Base-by-base conservation (phyloP, 2,888 invertebrate species). In the Drosophila buzzatii region DNA sequence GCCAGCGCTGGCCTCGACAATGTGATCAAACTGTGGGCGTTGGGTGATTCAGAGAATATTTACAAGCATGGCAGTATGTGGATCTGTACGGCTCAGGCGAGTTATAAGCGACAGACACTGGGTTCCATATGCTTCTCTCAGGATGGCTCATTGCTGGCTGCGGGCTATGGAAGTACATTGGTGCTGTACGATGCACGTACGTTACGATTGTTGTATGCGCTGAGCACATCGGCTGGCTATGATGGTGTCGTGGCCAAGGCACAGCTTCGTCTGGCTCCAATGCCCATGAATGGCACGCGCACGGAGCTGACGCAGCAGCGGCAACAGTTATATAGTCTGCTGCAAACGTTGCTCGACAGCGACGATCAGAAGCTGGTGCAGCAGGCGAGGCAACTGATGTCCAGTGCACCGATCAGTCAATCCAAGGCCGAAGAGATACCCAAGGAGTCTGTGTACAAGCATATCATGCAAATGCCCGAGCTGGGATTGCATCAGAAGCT, bases 101-200 rank as follows among this genome's bases (percentile, higher is more conserved):
- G 93, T 66, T 97, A 96, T 83, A 94, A 95, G 58, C 93, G 95
- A 75, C 91, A 95, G 20, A 91, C 94, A 0, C 94, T 95, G 27
- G 93, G 94, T 23, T 94, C 94, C 45, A 93, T 95, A 3, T 94
- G 94, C 51, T 97, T 97, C 92, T 95, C 96, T 0, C 93, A 94
- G 66, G 97, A 97, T 92, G 96, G 96, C n/a, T 96, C 97, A 0
- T 91, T 97, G 31, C 89, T 97, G 47, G 96, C 95, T 7, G 95
- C 96, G 16, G 95, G 95, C 12, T 97, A 96, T 93, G 95, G 94
- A 35, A 93, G 94, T 27, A 94, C 94, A 10, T 91, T 97, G 52
- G 97, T 97, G 1, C 92, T 96, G 31, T 97, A 96, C 95, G 94
- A 94, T 73, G 94, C 96, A 0, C 94, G 95, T 52, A 93, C 93